These are phyloP conservation scores for Lypha dubia DNA, from an alignment of 2,888 invertebrate genomes.

Conservation along the genomic window DNA sequence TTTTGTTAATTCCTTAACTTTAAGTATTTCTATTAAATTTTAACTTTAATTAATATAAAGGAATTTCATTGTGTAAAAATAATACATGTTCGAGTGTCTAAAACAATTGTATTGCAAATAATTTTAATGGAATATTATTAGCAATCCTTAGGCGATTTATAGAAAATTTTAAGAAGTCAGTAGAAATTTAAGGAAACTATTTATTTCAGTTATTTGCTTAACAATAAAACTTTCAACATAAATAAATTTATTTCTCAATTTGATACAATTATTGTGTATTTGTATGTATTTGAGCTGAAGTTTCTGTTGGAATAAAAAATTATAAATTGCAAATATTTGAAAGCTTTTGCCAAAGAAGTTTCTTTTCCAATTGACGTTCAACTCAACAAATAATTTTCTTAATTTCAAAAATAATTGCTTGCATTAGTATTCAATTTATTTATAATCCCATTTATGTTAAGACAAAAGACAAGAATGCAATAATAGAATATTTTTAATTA, in stretches of 20 bases:
- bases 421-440: conserved; percentile 6
- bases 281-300: too few species aligned
- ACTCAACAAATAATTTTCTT: not conserved
- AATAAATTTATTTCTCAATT: too few species aligned
- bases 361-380: conserved; percentile 11
- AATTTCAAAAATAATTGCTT: conserved; percentile 3
- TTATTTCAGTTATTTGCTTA: not conserved
- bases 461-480: not conserved
- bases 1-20: not conserved
- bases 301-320: too few species aligned
- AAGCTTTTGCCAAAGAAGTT: too few species aligned
- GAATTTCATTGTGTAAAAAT: not conserved
- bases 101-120: not conserved
- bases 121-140: not conserved
- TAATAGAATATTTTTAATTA: not conserved
- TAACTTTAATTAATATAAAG: not conserved
- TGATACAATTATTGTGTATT: too few species aligned
- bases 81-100: not conserved
- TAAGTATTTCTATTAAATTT: not conserved
- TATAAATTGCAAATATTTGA: not conserved
- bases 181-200: not conserved
- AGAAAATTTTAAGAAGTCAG: not conserved
- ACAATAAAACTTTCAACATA: not conserved
- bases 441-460: not conserved
- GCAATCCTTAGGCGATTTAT: not conserved